Base-by-base conservation (phyloP, 1,140 invertebrate genomes). In the Drosophila ohnishii region DNA sequence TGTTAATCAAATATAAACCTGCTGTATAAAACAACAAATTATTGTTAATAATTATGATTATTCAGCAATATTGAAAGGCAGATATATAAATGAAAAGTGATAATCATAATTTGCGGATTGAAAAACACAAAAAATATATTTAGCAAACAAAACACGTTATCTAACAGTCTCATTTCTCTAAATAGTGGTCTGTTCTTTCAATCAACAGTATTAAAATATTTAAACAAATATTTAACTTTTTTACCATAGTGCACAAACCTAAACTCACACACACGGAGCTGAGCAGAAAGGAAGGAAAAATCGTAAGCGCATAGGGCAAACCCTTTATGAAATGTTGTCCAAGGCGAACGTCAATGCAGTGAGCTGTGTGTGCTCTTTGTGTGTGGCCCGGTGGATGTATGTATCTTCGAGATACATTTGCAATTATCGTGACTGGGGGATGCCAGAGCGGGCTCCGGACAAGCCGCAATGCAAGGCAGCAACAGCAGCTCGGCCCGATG, bases 371-470 rank as follows among this genome's bases (percentile, higher is more conserved):
- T 51, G 47, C 58, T 53, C 44, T 63, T 56, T 71, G 44, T 72
- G 45, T 71, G 51, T 62, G 42, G 61, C 51, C 65, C 58, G 62
- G 57, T 53, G 58, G 34, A 50, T 51, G 42, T 77, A 63, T 87
- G 79, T 87, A 79, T 87, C 64, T 87, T 64, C 87, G 84, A 88
- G 77, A 88, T 89, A 81, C 72, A 88, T 90, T 81, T 88, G 84
- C 88, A 90, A 90, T 90, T 90, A 90, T 90, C 88, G 88, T 90
- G 88, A 90, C 88, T 90, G 84, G 78, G 80, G 67, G 75, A 75
- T 72, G 76, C 70, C 80, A 59, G 48, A 55, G 56, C 47, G 42
- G 57, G 58, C 53, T 25, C 10, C 45, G 59, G 71, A 76, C 58
- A 64, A 59, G 42, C 72, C 63, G 39, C 45, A 66, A 51, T 66